Base-by-base conservation (phyloP, 2,113 vertebrate species). In the Mormyrus lacerda region DNA sequence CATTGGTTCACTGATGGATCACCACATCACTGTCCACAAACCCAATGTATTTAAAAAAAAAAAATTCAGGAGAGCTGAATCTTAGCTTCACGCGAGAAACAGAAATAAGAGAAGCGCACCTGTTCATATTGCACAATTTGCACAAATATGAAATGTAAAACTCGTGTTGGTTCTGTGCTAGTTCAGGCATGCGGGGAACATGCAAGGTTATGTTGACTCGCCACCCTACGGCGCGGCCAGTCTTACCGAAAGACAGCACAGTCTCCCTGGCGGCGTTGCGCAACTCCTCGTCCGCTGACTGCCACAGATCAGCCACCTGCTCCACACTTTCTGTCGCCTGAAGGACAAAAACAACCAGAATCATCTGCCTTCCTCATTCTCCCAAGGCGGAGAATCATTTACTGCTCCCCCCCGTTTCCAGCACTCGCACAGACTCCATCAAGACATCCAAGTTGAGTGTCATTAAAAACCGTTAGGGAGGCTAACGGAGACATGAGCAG, bases 261-360 rank as follows among this genome's bases (percentile, higher is more conserved):
- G 95, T 94, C 89, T 96, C 95, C 90, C 91, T 94, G 91, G 93
- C 95, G 0, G 94, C 90, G 3, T 93, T 89, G 39, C 94, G 93
- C 4, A 96, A 89, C 61, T 95, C 95, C 92, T 96, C 95, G 39
- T 95, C 94, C 0, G 58, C n/a, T 7, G 92, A 94, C 7, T 92
- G 91, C 94, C 95, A 95, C 88, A 96, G 87, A 76, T 96, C 95
- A 15, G 94, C 93, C 3, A 96, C 94, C 92, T 92, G 91, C 42
- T 96, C 95, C 65, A 94, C 94, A 1, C 95, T 95, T 88, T 96
- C 96, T 8, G 92, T 89, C 0, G 95, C 96, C 96, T 96, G 89
- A n/a, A 5, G 91, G 9, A 91, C 88, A 92, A 51, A 91, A 19
- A 8, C 35, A 42, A 79, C 15, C 3, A 11, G 35, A 1, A 92